Percentiles rank a stretch among this genome's conserved stretches.
Evolutionary conservation across 92 coral and sea anemone species (phyloP).

Genomic region (Epizoanthus rinbou): DNA sequence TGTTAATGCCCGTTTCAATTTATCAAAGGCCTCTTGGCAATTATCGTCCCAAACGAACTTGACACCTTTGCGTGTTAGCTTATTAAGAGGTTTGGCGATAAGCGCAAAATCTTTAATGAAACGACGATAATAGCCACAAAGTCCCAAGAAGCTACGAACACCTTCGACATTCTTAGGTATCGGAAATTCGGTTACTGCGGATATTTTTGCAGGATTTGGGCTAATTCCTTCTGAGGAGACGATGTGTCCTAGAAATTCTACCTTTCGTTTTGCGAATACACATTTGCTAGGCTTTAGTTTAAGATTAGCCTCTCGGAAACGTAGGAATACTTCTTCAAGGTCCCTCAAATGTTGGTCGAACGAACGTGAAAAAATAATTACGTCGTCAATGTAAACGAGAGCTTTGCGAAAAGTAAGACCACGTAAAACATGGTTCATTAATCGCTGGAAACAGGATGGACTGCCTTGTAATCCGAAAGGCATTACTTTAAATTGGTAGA

Average conservation of each 20-base stretch:
- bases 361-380: slow-evolving; percentile 44
- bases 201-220: slow-evolving; percentile 61
- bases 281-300: slow-evolving; percentile 66
- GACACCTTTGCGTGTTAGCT: slow-evolving; percentile 26
- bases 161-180: slow-evolving; percentile 55
- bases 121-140: slow-evolving; percentile 61
- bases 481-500: slow-evolving; percentile 54
- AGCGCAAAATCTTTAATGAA: slow-evolving; percentile 61
- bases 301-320: slow-evolving; percentile 59
- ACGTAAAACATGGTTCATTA: slow-evolving; percentile 52
- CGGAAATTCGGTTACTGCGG: slow-evolving; percentile 55
- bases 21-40: slow-evolving; percentile 37
- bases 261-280: slow-evolving; percentile 45
- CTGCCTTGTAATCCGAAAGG: slow-evolving; percentile 58
- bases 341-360: slow-evolving; percentile 52
- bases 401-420: slow-evolving; percentile 49
- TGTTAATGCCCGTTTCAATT: slow-evolving; percentile 13
- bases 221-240: slow-evolving; percentile 51
- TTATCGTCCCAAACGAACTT: slow-evolving; percentile 39
- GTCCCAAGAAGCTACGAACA: slow-evolving; percentile 59
- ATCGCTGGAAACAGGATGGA: slow-evolving; percentile 63
- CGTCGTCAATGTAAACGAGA: slow-evolving; percentile 61
- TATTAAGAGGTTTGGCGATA: slow-evolving; percentile 43
- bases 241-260: slow-evolving; percentile 60
- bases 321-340: slow-evolving; percentile 46